Percentiles rank a stretch among this genome's conserved stretches.
phyloP scores from a whole-genome alignment of 2,113 vertebrate species.

The Urocynchramus pylzowi region DNA sequence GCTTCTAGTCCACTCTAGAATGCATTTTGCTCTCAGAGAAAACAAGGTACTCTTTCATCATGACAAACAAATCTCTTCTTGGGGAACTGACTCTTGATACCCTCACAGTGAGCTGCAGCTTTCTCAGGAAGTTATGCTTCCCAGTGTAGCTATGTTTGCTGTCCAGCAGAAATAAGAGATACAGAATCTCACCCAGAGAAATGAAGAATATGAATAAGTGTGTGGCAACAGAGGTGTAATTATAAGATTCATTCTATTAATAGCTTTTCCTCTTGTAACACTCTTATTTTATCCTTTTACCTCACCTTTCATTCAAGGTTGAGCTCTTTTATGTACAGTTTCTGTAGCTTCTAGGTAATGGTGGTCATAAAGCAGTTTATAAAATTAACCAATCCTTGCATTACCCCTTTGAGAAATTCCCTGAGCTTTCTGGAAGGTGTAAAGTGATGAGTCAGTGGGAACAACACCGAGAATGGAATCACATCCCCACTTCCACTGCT shows the following conservation, averaged over 20 bases:
- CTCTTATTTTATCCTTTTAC: not conserved
- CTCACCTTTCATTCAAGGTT: not conserved
- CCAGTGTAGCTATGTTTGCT: not conserved
- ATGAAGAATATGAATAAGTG: not conserved
- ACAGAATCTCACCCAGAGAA: not conserved
- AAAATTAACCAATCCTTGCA: not conserved
- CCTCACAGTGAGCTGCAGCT: not conserved
- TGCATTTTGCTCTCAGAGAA: not conserved
- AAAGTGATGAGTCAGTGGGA: not conserved
- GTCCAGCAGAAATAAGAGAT: not conserved
- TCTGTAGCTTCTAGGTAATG: not conserved
- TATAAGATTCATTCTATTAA: not conserved
- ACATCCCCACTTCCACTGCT: not conserved
- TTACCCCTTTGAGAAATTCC: not conserved
- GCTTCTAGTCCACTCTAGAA: not conserved
- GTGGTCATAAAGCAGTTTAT: not conserved
- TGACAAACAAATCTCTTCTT: not conserved
- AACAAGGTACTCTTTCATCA: not conserved
- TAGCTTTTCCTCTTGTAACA: not conserved
- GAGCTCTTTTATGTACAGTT: not conserved
- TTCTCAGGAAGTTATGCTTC: not conserved
- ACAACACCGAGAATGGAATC: not conserved
- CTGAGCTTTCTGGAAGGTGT: not conserved
- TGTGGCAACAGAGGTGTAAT: not conserved
- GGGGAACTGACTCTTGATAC: not conserved